Base-by-base conservation (phyloP, 2,113 vertebrate genomes). In the Aix galericulata region DNA sequence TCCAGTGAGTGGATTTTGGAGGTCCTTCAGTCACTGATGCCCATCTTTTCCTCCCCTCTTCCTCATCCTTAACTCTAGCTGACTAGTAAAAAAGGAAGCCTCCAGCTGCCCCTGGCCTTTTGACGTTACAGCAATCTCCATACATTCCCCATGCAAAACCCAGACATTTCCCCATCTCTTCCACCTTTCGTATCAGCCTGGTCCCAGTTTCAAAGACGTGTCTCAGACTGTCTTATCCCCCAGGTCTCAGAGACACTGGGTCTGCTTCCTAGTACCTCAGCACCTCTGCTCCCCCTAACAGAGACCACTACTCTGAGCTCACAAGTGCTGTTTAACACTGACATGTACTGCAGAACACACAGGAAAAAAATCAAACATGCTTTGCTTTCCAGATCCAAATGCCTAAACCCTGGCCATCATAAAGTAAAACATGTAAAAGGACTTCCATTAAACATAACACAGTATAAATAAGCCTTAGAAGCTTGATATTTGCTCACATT, bases 131-230 rank as follows among this genome's bases (percentile, higher is more conserved):
- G 52, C 1, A 0, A 82, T n/a, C 29, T 62, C 59, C 73, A 58
- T 7, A 68, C 26, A 34, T 22, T 4, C 0, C 6, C 0, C 5
- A 3, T 11, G 52, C 31, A 66, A 50, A 81, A 72, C 18, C n/a
- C 55, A 66, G 44, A 25, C 6, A 53, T 11, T 36, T 73, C 14
- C 18, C n/a, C 11, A 55, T 8, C 66, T 86, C 15, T 5, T 31
- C 18, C 46, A 31, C 3, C 31, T 85, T 72, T 58, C 48, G 5
- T 1, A 62, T 27, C 36, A 59, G 6, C 18, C 46, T 18, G 72
- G 29, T 11, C 17, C 38, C 48, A 78, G 32, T 25, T 75, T 64
- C 68, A 78, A 71, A 15, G 25, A 75, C 46, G 80, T 84, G 34
- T 73, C 55, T 71, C 27, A 56, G 52, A 27, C 59, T 66, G 27